Base-by-base conservation (phyloP, 2,113 vertebrate species). In the Emydocephalus ijimae region DNA sequence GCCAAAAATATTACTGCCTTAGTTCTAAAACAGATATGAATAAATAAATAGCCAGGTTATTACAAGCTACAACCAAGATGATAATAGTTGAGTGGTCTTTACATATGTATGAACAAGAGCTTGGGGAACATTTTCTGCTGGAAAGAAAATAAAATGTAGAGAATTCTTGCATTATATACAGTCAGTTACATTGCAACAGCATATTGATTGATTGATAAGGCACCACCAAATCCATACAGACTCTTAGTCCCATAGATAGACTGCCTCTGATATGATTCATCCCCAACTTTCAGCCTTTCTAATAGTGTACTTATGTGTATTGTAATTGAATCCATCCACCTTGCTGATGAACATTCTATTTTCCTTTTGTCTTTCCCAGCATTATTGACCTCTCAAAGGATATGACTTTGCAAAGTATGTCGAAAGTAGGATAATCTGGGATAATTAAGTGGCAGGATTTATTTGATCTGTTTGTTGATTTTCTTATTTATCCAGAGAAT, bases 1-100 rank as follows among this genome's bases (percentile, higher is more conserved):
- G 95, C 88, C 64, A 89, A 93, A 94, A 96, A 64, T 92, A 94
- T 74, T 96, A 96, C 92, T 95, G 89, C 87, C 91, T 93, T 89
- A n/a, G 95, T 0, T 94, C 95, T 91, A 90, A 57, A 91, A 87
- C 89, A 89, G 91, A 92, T 90, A 94, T 87, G 48, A 85, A 92
- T 93, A 92, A 87, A 92, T 94, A 92, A 90, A 93, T 91, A 93
- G 15, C 64, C 94, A 15, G 88, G 93, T 94, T n/a, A 93, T 11
- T 2, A 0, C 90, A 94, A 23, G 89, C 11, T 64, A 64, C 89
- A 86, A 94, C 88, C 52, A 92, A 88, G 90, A 89, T 0, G 0
- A n/a, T 92, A 87, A 88, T 61, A 92, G 89, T 18, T 90, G 88
- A 88, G 87, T 91, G 93, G 91, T 91, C 59, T 18, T 93, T 26